Percentiles rank a stretch among this genome's conserved stretches.
These are phyloP conservation scores for Xiphorhynchus elegans DNA, from an alignment of 2,113 vertebrate genomes.

Conservation along the genomic window DNA sequence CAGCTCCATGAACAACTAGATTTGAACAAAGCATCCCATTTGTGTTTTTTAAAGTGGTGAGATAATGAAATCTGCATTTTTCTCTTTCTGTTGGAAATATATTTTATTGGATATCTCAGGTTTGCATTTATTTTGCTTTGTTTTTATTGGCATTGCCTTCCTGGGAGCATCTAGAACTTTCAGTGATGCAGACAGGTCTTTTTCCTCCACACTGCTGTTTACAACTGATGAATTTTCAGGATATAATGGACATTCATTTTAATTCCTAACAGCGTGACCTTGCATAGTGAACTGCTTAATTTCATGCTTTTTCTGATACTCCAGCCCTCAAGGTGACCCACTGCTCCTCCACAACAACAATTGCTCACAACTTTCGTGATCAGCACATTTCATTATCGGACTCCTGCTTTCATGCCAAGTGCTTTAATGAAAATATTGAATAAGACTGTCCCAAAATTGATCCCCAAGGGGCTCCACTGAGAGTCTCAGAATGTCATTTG, in stretches of 20 bases:
- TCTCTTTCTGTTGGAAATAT: background rate
- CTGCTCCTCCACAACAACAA: background rate
- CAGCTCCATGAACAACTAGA: background rate
- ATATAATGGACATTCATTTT: background rate
- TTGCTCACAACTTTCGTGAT: background rate
- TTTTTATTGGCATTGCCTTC: background rate
- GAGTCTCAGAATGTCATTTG: background rate
- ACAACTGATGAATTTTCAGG: background rate
- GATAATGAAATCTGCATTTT: background rate
- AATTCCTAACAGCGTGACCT: background rate
- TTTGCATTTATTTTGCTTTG: background rate
- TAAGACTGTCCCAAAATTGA: background rate
- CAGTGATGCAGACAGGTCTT: background rate
- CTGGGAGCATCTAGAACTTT: background rate
- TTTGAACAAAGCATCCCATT: background rate
- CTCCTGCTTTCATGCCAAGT: background rate
- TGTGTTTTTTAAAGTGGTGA: background rate
- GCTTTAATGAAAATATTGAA: constrained; percentile 46
- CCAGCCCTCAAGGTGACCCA: constrained; percentile 11
- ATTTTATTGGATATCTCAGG: background rate
- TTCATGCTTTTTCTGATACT: background rate
- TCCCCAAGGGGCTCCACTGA: background rate
- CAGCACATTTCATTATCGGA: background rate
- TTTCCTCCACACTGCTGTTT: background rate
- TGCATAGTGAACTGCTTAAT: background rate